Evolutionary conservation across 2,797 vertebrate species (phyloP), one percentile per base, ranked within the genome.

Genomic region (Anguilla anguilla): DNA sequence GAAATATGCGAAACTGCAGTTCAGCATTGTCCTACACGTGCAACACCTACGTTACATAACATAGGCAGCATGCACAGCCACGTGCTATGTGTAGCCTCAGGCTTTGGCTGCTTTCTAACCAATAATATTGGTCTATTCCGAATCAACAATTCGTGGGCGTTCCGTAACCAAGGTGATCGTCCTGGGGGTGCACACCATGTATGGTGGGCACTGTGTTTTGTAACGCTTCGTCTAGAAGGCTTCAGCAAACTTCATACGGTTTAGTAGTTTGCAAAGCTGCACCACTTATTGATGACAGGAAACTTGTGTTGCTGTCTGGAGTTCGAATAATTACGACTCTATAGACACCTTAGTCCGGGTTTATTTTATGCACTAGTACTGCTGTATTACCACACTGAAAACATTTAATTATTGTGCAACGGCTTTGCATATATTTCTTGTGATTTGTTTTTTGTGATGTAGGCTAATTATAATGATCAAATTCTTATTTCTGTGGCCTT

Each of bases 141-240:
- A 55, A 67, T 87, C 49, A 25, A 61, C 13, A 39, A n/a, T 53
- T 74, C 6, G 67, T 86, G 43, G 85, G 85, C 51, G 85, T 86
- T 49, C 69, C 69, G 69, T 74, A 87, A 84, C 49, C 46, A 74
- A n/a, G 64, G 86, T 74, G 64, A 87, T 84, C 22, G 79, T 82
- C n/a, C 46, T 25, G 43, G 25, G 17, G 19, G 39, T 46, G 43
- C 43, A 46, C 43, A 46, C 43, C 43, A 46, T 46, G 43, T 46
- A 46, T 46, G 43, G 43, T 81, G 77, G 43, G 77, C 19, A 81
- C 22, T 49, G 15, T 6, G 19, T 25, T n/a, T 28, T 51, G 46
- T 49, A 25, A n/a, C 22, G 46, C 10, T 15, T 82, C 46, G 7
- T 2, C 31, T 51, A 25, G 1, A 49, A 1, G 35, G 9, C 4